These are phyloP conservation scores for Fulmarus glacialis DNA, from an alignment of 2,113 vertebrate species.

Conservation along the genomic window DNA sequence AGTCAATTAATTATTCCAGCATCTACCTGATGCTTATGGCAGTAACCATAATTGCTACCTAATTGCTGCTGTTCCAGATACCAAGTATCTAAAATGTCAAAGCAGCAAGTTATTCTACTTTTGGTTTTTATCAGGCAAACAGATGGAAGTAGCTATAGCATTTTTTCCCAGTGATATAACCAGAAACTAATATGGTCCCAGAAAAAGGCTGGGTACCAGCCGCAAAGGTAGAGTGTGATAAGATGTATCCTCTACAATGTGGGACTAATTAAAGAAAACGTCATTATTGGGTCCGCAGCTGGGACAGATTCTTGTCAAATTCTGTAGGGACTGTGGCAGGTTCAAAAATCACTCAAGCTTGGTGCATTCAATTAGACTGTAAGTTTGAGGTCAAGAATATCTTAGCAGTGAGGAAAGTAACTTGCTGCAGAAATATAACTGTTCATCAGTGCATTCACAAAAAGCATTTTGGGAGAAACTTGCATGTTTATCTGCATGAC, in stretches of 20 bases:
- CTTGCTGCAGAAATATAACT: background rate
- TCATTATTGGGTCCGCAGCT: background rate
- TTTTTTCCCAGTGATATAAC: background rate
- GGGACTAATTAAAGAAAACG: background rate
- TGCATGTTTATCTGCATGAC: background rate
- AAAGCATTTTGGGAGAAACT: background rate
- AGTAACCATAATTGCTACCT: background rate
- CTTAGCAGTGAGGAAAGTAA: background rate
- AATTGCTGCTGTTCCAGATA: background rate
- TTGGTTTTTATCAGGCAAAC: background rate
- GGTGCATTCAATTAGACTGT: background rate
- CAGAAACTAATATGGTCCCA: background rate
- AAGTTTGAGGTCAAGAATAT: background rate
- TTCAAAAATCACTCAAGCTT: background rate
- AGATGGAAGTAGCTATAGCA: background rate
- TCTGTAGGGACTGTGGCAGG: background rate
- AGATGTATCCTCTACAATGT: background rate
- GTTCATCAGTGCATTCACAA: background rate
- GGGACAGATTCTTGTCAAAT: background rate
- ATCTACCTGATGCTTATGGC: background rate
- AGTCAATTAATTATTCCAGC: background rate
- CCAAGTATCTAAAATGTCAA: background rate
- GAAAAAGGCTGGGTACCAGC: background rate
- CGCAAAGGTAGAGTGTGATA: background rate
- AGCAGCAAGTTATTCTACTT: background rate